phyloP scores from a whole-genome alignment of 1,140 invertebrate genomes.

The Lucilia cuprina region DNA sequence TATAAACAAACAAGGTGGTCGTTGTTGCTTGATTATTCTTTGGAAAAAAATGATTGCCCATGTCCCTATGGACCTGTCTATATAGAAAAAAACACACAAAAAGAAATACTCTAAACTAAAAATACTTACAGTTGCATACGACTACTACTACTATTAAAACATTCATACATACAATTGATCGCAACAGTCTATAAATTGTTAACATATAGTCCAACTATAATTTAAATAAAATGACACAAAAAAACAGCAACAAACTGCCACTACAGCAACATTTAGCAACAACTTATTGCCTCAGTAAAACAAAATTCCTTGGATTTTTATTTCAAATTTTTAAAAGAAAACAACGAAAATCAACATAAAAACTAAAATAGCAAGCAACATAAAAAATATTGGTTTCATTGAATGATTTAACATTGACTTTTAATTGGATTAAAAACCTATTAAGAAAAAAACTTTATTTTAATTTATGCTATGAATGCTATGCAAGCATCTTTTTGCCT shows the following conservation, averaged over 20 bases:
- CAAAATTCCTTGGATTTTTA: neutral
- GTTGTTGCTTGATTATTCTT: constrained; percentile 10
- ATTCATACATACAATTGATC: neutral
- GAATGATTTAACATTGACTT: constrained; percentile 16
- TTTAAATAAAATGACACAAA: neutral
- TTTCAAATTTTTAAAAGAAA: neutral
- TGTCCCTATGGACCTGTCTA: neutral
- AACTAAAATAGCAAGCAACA: neutral
- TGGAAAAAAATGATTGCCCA: neutral
- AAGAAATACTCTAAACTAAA: neutral
- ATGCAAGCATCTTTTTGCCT: neutral
- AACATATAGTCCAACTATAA: neutral
- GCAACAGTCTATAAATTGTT: neutral
- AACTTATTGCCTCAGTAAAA: neutral
- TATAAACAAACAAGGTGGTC: constrained; percentile 9
- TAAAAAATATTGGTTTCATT: neutral
- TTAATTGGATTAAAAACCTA: constrained; percentile 30
- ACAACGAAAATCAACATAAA: neutral
- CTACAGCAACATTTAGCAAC: neutral
- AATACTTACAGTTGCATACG: neutral
- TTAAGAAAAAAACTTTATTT: neutral
- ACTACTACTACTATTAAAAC: neutral
- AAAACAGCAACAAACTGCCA: neutral
- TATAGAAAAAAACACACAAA: neutral
- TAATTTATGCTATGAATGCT: constrained; percentile 20